Base-by-base conservation (phyloP, 2,797 vertebrate species). In the Anabas testudineus region DNA sequence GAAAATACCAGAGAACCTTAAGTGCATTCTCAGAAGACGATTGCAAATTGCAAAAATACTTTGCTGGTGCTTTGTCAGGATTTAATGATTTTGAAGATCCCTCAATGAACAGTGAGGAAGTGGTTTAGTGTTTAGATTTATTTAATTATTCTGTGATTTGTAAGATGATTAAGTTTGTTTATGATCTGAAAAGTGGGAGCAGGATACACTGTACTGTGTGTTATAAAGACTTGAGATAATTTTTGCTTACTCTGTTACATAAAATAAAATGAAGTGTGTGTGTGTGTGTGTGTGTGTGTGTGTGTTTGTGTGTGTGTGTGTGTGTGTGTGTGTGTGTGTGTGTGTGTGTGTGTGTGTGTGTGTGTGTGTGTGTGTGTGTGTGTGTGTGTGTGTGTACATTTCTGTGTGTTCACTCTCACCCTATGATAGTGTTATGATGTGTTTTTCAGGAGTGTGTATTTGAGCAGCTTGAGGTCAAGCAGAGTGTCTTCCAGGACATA, bases 381-480 rank as follows among this genome's bases (percentile, higher is more conserved):
- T 19, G 19, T 19, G 19, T 36, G 42, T n/a, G 24, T 53, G n/a
- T 41, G 18, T 37, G 2, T 41, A 10, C 34, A 34, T 34, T 34
- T 10, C 2, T 22, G 14, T 49, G 9, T 32, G 26, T 32, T 0
- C 18, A 26, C n/a, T 37, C 9, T n/a, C 7, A 15, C 15, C 41
- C 4, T 10, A 37, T 42, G 15, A 19, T n/a, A 54, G 2, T 67
- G 36, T 79, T 19, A 70, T 7, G 60, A 2, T 62, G 5, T 46
- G 28, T 49, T 75, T 75, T 90, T 36, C 82, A 99, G 98, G 98
- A 99, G 82, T 96, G 96, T 81, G 93, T 95, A 32, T 98, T 97
- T 2, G 98, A 99, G 87, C 92, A 95, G 68, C 88, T 98, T 19
- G 94, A 95, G 22, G 90, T 96, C 81, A 99, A 99, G 85, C 95